phyloP scores from a whole-genome alignment of 92 coral and sea anemone species.

The Parazoanthus darwini region DNA sequence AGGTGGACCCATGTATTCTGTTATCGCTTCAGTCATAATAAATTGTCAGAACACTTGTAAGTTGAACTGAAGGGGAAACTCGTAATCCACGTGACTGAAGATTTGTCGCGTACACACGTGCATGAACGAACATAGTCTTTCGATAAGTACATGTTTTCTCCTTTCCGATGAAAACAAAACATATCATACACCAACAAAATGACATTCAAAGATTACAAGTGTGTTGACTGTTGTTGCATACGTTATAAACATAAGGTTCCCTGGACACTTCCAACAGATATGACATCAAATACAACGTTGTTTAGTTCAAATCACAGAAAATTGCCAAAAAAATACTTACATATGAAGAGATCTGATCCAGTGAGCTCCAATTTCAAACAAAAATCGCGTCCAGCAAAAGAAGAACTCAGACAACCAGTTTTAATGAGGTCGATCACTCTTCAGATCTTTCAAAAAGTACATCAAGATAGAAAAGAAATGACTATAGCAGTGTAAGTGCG shows the following conservation, averaged over 20 bases:
- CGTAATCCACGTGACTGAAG: not conserved
- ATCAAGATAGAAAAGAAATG: not conserved
- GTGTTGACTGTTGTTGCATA: not conserved
- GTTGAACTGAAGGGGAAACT: too few relatives aligned
- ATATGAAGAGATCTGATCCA: not conserved
- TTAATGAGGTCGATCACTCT: not conserved
- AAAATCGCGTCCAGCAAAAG: not conserved
- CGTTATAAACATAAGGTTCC: not conserved
- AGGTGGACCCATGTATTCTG: too few relatives aligned
- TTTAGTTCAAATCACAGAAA: too few relatives aligned
- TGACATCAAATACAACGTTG: not conserved
- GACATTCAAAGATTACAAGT: not conserved
- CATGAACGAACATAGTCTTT: not conserved
- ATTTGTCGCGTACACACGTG: not conserved
- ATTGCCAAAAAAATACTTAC: not conserved
- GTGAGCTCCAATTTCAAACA: not conserved
- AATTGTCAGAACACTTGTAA: not conserved
- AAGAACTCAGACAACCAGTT: too few relatives aligned
- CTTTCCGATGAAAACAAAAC: not conserved
- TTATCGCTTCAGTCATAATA: not conserved
- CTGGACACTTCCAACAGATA: too few relatives aligned
- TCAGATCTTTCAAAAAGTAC: not conserved
- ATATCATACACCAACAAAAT: not conserved
- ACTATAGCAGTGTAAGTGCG: too few relatives aligned
- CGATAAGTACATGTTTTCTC: not conserved